These are phyloP conservation scores for Thecophora atra DNA, from an alignment of 2,888 invertebrate genomes.

Conservation along the genomic window DNA sequence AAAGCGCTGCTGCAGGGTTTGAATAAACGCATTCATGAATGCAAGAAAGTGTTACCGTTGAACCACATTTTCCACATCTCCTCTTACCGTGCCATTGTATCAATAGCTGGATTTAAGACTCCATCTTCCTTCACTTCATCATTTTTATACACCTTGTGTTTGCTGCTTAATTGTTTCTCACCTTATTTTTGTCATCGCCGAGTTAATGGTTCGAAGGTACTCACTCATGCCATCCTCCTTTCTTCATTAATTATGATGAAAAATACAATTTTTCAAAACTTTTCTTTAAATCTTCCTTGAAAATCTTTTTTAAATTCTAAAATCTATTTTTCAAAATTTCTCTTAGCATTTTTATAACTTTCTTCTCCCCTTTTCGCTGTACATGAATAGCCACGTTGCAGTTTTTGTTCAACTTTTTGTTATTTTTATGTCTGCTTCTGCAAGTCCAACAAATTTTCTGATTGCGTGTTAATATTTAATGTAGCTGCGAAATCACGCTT, in stretches of 20 bases:
- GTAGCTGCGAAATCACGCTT: slow-evolving; percentile 24
- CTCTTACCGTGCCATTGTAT: not conserved
- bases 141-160: not conserved
- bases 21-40: slow-evolving; percentile 13
- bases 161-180: slow-evolving; percentile 39
- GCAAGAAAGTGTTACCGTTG: not conserved
- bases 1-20: no score
- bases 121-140: not conserved
- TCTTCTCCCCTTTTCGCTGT: not conserved
- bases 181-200: slow-evolving; percentile 35
- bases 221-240: not conserved
- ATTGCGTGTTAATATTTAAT: slow-evolving; percentile 45
- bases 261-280: slow-evolving; percentile 26
- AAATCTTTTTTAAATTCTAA: not conserved
- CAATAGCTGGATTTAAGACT: not conserved
- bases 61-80: no score
- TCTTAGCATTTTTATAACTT: not conserved
- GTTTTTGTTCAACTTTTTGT: not conserved
- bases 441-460: slow-evolving; percentile 39
- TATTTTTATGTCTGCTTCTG: slow-evolving; percentile 14
- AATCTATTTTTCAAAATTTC: not conserved
- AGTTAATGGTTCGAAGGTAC: not conserved
- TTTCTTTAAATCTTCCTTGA: not conserved
- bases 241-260: slow-evolving; percentile 26
- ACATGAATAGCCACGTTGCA: not conserved